Evolutionary conservation across 2,888 invertebrate genomes (phyloP), one percentile per base, ranked within the genome.

Genomic region (Lasioglossum lativentre): DNA sequence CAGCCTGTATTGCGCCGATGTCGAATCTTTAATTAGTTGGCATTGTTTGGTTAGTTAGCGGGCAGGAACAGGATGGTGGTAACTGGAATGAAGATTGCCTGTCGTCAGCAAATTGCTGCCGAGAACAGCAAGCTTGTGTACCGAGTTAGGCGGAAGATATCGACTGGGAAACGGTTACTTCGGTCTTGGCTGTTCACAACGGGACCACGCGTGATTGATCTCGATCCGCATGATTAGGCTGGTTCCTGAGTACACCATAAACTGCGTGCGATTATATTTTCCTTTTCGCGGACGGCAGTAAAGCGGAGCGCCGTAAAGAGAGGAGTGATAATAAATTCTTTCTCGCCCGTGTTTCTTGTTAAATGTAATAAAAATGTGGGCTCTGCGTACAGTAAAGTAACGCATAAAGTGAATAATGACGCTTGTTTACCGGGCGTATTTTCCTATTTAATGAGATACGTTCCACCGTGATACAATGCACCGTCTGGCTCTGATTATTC

Each of bases 11-110:
- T 82, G 72, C 80, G 42, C 81, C 70, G 79, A 86, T 91, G 90
- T 90, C 90, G 90, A 92, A 93, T 92, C 90, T 91, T 92, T 91
- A 92, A 93, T 93, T 92, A 92, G 91, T 92, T 90, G 82, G 87
- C 88, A 91, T 90, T 92, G 90, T 91, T 86, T 86, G 85, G 87
- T 89, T 88, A 92, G 90, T 92, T 92, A 83, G 88, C 78, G 74
- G 72, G 19, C 52, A n/a, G 78, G 56, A 85, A 75, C 75, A 56
- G 78, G 79, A 56, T 72, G 80, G 68, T 78, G 70, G 78, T 75
- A 72, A 75, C 75, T 14, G 80, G 77, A 82, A 80, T 66, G 86
- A 90, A 90, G 87, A 90, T 89, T 88, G 86, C 81, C 86, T 78
- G 86, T 86, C 82, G 86, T 89, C 86, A 63, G 82, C 88, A 84